Conservation (phyloP, 1,140 invertebrate genomes). For the Acyrthosiphon pisum region DNA sequence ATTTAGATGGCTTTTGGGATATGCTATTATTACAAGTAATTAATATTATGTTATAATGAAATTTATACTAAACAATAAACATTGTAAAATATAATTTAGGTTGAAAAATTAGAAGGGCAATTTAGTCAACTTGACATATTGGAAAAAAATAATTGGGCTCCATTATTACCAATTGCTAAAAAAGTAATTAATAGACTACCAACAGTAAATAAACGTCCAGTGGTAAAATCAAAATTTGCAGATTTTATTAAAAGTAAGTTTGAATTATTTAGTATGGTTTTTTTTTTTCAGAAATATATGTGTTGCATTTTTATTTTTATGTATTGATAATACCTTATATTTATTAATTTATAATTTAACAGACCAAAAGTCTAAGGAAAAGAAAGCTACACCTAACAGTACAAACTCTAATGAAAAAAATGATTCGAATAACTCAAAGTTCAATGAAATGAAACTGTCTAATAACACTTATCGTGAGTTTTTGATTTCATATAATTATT, state of each 20-base stretch:
- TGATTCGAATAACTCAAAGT: neutral
- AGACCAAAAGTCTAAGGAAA: neutral
- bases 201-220: neutral
- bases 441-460: conserved; percentile 39
- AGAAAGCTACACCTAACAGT: neutral
- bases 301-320: neutral
- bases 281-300: neutral
- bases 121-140: conserved; percentile 8
- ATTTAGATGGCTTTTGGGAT: conserved; percentile 58
- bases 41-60: neutral
- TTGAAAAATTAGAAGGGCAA: conserved; percentile 44
- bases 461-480: conserved; percentile 45
- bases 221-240: conserved; percentile 36
- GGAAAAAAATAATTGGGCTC: conserved; percentile 39
- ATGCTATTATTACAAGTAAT: conserved; percentile 58
- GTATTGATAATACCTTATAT: neutral
- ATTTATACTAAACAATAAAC: neutral
- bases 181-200: conserved; percentile 29
- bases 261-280: neutral
- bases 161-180: conserved; percentile 35
- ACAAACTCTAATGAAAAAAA: neutral
- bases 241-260: conserved; percentile 50
- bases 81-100: neutral
- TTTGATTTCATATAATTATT: neutral
- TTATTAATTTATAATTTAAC: neutral